Evolutionary conservation across 2,888 invertebrate genomes (phyloP).

Genomic region (Eupithecia subumbrata): DNA sequence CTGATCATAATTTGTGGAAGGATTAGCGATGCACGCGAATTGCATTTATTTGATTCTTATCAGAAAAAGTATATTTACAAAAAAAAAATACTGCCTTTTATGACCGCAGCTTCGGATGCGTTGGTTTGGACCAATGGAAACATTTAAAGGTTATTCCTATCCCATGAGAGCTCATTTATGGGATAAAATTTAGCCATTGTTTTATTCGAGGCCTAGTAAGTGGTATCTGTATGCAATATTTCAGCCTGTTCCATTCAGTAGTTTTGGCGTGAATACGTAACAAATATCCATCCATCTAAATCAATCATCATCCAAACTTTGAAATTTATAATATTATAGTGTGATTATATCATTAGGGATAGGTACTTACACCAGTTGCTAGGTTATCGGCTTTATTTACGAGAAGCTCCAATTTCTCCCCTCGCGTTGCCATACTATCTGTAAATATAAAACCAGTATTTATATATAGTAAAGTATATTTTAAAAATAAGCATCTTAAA

Average conservation of each 20-base stretch:
- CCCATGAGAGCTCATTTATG: too few species aligned
- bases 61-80: too few species aligned
- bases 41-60: background rate
- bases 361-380: slow-evolving; percentile 87
- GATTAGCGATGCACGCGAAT: background rate
- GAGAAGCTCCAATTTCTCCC: slow-evolving; percentile 95
- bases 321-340: too few species aligned
- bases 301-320: too few species aligned
- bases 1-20: background rate
- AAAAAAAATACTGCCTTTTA: too few species aligned
- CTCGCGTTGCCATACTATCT: slow-evolving; percentile 95
- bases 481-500: background rate
- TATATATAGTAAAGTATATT: too few species aligned
- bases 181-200: background rate
- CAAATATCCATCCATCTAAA: background rate
- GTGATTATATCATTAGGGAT: background rate
- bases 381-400: slow-evolving; percentile 97
- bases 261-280: background rate
- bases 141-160: too few species aligned
- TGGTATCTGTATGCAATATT: background rate
- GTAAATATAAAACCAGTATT: slow-evolving; percentile 60
- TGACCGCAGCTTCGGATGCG: too few species aligned
- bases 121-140: too few species aligned
- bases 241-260: background rate
- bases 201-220: background rate